Percentiles rank a stretch among this genome's conserved stretches.
phyloP scores from a whole-genome alignment of 2,888 invertebrate genomes.

The Pyralis farinalis region DNA sequence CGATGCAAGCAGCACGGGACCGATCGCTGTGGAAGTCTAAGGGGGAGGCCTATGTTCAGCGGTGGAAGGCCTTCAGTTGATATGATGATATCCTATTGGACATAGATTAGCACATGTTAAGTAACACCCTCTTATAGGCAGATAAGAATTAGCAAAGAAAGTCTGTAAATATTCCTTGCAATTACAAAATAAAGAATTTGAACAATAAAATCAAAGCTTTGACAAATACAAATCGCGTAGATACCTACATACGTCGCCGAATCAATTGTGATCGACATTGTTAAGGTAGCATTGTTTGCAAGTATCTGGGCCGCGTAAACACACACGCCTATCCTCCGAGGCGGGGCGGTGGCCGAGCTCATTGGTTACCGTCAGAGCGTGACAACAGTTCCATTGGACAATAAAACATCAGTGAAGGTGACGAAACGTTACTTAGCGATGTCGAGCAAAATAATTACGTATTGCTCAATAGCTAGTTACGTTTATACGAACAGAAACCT shows the following conservation, averaged over 20 bases:
- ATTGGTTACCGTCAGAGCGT: conserved; percentile 74
- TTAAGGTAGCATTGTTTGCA: conserved; percentile 39
- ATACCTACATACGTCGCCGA: not conserved
- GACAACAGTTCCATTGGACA: conserved; percentile 75
- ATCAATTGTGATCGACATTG: conserved; percentile 20
- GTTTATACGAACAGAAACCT: too few species aligned
- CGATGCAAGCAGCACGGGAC: too few species aligned
- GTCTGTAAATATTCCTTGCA: too few species aligned
- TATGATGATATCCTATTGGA: too few species aligned
- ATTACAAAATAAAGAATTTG: too few species aligned
- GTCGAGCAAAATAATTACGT: not conserved
- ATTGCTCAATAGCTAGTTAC: too few species aligned
- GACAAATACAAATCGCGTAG: not conserved
- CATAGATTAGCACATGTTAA: too few species aligned
- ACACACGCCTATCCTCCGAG: conserved; percentile 66
- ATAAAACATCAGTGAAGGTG: conserved; percentile 69
- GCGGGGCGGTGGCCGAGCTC: conserved; percentile 66
- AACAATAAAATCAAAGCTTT: not conserved
- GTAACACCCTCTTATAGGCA: too few species aligned
- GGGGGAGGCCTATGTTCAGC: too few species aligned
- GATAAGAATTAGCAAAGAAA: too few species aligned
- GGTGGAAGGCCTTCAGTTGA: too few species aligned
- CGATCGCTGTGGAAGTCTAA: too few species aligned
- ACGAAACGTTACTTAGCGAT: conserved; percentile 50
- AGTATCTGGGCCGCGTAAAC: conserved; percentile 48